Evolutionary conservation across 2,888 invertebrate species (phyloP).

Genomic region (Sinotaia quadrata): DNA sequence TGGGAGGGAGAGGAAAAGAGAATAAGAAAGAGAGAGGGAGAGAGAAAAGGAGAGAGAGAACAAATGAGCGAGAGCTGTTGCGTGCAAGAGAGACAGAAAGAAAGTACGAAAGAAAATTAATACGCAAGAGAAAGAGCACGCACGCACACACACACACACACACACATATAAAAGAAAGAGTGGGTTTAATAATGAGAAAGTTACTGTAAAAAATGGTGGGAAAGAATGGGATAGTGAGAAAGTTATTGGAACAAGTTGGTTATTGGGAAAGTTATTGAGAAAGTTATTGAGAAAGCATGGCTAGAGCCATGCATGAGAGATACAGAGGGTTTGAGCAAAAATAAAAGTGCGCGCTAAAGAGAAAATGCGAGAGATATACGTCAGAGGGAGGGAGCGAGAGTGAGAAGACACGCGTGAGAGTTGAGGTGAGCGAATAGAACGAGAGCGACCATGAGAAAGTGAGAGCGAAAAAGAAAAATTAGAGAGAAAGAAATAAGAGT

Average conservation of each 20-base stretch:
- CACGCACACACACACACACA: neutral
- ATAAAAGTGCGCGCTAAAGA: neutral
- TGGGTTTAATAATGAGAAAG: neutral
- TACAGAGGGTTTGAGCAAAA: neutral
- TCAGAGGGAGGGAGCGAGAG: neutral
- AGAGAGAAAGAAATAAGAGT: too few relatives aligned
- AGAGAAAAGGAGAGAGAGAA: slow-evolving; percentile 5
- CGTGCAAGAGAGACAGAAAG: neutral
- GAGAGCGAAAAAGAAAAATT: too few relatives aligned
- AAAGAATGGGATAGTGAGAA: neutral
- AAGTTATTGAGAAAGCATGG: too few relatives aligned
- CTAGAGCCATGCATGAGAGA: too few relatives aligned
- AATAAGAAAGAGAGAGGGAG: neutral
- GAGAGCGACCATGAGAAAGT: neutral
- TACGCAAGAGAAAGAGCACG: neutral
- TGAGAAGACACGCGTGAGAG: slow-evolving; percentile 8
- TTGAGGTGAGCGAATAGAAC: slow-evolving; percentile 19
- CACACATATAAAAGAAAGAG: neutral
- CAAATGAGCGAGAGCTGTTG: neutral
- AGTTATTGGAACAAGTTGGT: neutral
- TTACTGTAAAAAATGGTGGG: neutral
- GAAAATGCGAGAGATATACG: neutral
- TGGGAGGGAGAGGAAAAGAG: neutral
- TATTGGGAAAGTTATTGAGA: too few relatives aligned
- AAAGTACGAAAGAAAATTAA: neutral